A percentile compares a stretch with the other conserved stretches of the same genome.
Conservation (phyloP, 2,113 vertebrate species). For the Chlorodrepanis virens region DNA sequence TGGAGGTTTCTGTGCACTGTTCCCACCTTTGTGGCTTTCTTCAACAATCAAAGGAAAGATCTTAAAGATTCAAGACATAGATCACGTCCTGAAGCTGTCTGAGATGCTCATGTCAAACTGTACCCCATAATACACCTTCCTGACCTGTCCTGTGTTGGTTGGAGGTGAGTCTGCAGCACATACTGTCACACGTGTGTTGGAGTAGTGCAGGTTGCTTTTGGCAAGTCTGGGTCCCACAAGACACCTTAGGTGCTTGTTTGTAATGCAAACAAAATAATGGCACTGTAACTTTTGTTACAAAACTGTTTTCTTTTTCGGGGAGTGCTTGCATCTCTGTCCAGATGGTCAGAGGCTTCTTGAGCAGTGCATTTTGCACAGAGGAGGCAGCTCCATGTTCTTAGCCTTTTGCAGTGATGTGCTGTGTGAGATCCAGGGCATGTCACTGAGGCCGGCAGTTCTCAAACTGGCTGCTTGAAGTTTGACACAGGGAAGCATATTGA, state of each 20-base stretch:
- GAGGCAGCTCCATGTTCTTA: background rate
- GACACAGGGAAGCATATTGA: background rate
- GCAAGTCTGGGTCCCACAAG: background rate
- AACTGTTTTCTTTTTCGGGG: background rate
- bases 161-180: background rate
- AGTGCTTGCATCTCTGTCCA: background rate
- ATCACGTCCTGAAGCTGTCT: background rate
- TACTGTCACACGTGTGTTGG: rapidly evolving
- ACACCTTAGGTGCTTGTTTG: background rate
- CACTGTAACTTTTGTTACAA: background rate
- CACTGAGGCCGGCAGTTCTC: background rate
- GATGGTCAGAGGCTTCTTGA: background rate
- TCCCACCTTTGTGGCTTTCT: background rate
- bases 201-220: background rate
- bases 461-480: background rate
- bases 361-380: background rate
- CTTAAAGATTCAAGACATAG: background rate
- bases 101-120: background rate
- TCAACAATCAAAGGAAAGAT: background rate
- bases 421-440: background rate
- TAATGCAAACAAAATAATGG: background rate
- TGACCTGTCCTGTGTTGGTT: rapidly evolving
- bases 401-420: background rate
- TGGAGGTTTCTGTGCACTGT: background rate
- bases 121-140: background rate